Base-by-base conservation (phyloP, 1,140 invertebrate species). In the Platyura marginata region DNA sequence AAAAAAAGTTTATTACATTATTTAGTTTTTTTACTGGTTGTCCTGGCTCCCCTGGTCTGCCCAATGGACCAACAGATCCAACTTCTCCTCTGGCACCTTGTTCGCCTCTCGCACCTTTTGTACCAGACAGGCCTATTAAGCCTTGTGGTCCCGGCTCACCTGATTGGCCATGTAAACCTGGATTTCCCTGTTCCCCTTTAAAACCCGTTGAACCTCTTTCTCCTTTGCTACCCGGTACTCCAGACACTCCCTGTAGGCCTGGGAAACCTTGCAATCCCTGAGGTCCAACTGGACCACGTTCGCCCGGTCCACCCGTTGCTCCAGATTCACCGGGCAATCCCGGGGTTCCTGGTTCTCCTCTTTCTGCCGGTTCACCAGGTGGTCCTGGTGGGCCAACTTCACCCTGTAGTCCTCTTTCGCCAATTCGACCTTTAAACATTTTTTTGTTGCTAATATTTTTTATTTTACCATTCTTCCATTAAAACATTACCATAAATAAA, bases 61-160 rank as follows among this genome's bases (percentile, higher is more conserved):
- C 84, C 43, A 74, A 75, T 20, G 75, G 66, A 19, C 78, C 81
- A 60, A 72, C 72, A 40, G 77, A 62, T 25, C 87, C 87, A 43
- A 64, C 51, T 52, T 88, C 82, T 41, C 86, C 83, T 53, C 80
- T 69, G 32, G 62, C 55, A 43, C 86, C 86, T 33, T 72, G 56
- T 56, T 84, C 79, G 35, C 87, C 86, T 49, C 81, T 61, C 18
- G 68, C 65, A 25, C 81, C 81, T 56, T 86, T 87, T 11, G 75
- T 64, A 39, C 87, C 87, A 18, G 64, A 61, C 33, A 72, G 53
- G 15, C 84, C 84, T 22, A 70, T 69, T 11, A 72, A 53, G 32
- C 84, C 83, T 49, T 64, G 56, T 45, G 67, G 60, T 29, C 77
- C 75, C 19, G 65, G 56, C 48, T 74, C 72, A 43, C 74, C 74